Evolutionary conservation across 1,140 invertebrate genomes (phyloP), one percentile per base, ranked within the genome.

Genomic region (Akabosia matsudoensis): DNA sequence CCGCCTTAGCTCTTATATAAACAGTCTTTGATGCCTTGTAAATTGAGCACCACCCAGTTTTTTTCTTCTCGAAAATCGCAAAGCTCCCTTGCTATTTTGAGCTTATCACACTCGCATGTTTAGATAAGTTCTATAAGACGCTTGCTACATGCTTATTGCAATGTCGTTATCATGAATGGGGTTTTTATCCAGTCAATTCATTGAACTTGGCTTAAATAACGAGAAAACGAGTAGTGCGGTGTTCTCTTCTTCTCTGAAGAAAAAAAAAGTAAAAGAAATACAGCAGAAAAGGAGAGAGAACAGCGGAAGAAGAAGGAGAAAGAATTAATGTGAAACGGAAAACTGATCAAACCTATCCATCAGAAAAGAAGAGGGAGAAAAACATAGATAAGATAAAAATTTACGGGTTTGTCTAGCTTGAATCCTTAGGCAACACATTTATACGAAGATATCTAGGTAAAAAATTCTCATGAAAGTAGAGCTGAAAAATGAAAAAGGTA

Each of bases 271-370:
- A 45, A 45, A 45, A 45, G 7, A 18, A 56, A 24, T 3, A 56
- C 22, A 22, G 54, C 54, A 13, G 26, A 61, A 61, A n/a, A 4
- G 10, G 22, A 67, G 61, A 67, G 7, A 22, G 22, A 67, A 67
- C 24, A 16, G 61, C 7, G 7, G 22, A 67, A 28, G 61, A 30
- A 30, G 72, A 73, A 73, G 7, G n/a, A 26, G 31, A 28, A 54
- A 52, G 72, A 73, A 73, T 45, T 51, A 73, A 73, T 51, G 72
- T 31, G 37, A 52, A 52, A 73, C 45, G 75, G 64, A 72, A 70
- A 76, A 64, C 75, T 76, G 75, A 72, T 71, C 75, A 76, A 76
- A 61, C 73, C 75, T 61, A 76, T 76, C 75, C 75, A 73, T 76
- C 75, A 76, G 54, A 67, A n/a, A 61, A 61, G 54, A 22, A 61